Evolutionary conservation across 2,888 invertebrate genomes (phyloP), one percentile per base, ranked within the genome.

Genomic region (Nomada hirtipes): DNA sequence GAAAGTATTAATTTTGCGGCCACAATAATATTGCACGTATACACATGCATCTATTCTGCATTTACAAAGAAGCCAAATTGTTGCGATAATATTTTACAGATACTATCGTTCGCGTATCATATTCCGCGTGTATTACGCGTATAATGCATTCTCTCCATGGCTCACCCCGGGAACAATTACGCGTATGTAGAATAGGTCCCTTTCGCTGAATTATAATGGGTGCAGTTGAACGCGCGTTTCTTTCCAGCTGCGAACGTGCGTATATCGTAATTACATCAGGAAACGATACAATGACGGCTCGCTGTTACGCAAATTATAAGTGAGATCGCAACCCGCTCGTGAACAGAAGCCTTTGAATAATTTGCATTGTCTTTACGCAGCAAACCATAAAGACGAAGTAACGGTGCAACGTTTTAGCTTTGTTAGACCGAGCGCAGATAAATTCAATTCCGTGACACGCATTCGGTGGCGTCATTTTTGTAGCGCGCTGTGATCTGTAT

Each of bases 211-310:
- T 80, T 52, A 69, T 73, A 81, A 80, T 81, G 59, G 74, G 53
- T 47, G 55, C 67, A 20, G 57, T 69, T 64, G 60, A 53, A 59
- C 79, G 65, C 67, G 20, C n/a, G 50, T 60, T 65, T 65, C 81
- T 80, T 72, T 57, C 68, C 15, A 20, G 57, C 57, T 20, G 72
- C 55, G 50, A 55, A 65, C 79, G 29, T 47, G 42, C 50, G 69
- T 26, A 42, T 63, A 78, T 78, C 67, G 82, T 76, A 81, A 82
- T 75, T 82, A 53, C 75, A 82, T 81, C 61, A 75, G 82, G 70
- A 81, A 81, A 71, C 52, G 76, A 71, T 67, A 81, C 82, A 82
- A 82, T 71, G 71, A 81, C 52, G 61, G 81, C 50, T 71, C 61
- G 55, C 69, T 81, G 75, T 82, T 82, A 61, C 76, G 61, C 70